A percentile compares a stretch with the other conserved stretches of the same genome.
Evolutionary conservation across 2,888 invertebrate species (phyloP).

Genomic region (Drosophila picticornis): DNA sequence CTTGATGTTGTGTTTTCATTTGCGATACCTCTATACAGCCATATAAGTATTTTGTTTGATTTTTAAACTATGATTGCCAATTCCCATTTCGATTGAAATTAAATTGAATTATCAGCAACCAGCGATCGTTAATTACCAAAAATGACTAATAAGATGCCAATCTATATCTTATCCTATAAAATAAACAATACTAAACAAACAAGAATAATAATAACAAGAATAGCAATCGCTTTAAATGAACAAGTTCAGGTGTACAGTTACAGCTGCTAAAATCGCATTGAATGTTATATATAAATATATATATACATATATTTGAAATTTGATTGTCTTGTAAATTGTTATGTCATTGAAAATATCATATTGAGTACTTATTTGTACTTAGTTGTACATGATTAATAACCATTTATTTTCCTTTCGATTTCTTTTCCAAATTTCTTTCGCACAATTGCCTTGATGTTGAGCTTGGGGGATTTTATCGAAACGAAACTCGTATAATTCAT

Average conservation of each 20-base stretch:
- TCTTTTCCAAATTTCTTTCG: slow-evolving; percentile 3
- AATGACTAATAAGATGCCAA: slow-evolving; percentile 29
- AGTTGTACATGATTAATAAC: slow-evolving; percentile 29
- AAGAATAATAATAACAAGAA: slow-evolving; percentile 21
- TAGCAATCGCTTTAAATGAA: slow-evolving; percentile 17
- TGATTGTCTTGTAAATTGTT: slow-evolving; percentile 79
- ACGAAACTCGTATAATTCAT: not conserved
- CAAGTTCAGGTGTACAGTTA: slow-evolving; percentile 45
- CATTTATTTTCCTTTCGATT: slow-evolving; percentile 11
- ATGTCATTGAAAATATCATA: slow-evolving; percentile 57
- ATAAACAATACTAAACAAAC: slow-evolving; percentile 25
- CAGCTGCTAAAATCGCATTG: slow-evolving; percentile 58
- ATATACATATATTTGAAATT: slow-evolving; percentile 48
- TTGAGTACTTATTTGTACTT: slow-evolving; percentile 23
- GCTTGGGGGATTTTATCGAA: not conserved
- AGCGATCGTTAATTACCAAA: slow-evolving; percentile 47
- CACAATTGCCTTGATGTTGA: slow-evolving; percentile 29
- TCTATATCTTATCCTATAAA: slow-evolving; percentile 5
- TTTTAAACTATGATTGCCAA: slow-evolving; percentile 38
- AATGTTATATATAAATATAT: slow-evolving; percentile 59
- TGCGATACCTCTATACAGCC: slow-evolving; percentile 60
- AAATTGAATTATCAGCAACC: slow-evolving; percentile 38
- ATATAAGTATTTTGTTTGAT: slow-evolving; percentile 47
- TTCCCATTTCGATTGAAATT: slow-evolving; percentile 35
- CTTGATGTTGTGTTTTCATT: slow-evolving; percentile 84